Base-by-base conservation (phyloP, 2,113 vertebrate species). In the Ancistrus triradiatus region DNA sequence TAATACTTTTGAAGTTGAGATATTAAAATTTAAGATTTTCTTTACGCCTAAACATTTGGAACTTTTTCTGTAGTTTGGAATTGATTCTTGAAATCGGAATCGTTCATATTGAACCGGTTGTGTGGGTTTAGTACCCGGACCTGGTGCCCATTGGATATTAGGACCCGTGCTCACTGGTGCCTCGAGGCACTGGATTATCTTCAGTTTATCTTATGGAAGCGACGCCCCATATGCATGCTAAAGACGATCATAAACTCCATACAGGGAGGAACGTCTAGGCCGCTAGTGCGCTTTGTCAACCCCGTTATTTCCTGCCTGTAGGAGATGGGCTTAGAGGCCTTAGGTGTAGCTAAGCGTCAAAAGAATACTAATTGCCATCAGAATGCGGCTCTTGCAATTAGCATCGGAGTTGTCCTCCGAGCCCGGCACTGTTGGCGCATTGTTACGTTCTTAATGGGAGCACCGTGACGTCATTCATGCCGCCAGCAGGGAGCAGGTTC, bases 361-460 rank as follows among this genome's bases (percentile, higher is more conserved):
- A 55, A 22, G 55, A 18, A 33, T 31, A 25, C 49, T 25, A 21
- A 61, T 63, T 70, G 47, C 66, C 38, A 52, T 74, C 57, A 69
- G 60, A 66, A 70, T 53, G 44, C 15, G 10, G 44, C 42, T 62
- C 31, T 46, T 21, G 3, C 52, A 61, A 63, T 63, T 66, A 74
- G 72, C 72, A 60, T 65, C 59, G 15, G 40, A 55, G 31, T 46
- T 11, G 17, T 10, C 7, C 19, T 13, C 40, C 28, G 42, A 70
- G 33, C 44, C 10, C 2, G 9, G 31, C 35, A 10, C 28, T 24
- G 48, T 49, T 1, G 3, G 28, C 4, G 21, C 25, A 31, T 70
- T 60, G 62, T 69, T 67, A n/a, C 11, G 7, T 1, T n/a, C 14
- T n/a, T 4, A 15, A 61, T 28, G 42, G 62, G 64, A 60, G 43